phyloP scores from a whole-genome alignment of 2,797 vertebrate genomes.

The Pampus argenteus region DNA sequence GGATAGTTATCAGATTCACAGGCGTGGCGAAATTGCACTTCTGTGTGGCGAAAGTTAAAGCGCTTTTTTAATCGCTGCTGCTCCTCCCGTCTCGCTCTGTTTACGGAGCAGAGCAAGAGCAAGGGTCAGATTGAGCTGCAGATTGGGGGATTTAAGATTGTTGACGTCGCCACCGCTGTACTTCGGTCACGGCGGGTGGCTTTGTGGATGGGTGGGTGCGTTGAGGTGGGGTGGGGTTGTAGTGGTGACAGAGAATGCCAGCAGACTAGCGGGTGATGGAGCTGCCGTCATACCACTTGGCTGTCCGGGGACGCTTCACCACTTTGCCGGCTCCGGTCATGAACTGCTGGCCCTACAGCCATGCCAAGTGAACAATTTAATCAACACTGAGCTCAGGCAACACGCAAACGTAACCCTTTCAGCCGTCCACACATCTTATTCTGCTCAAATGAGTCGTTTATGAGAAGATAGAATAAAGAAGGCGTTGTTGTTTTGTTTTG shows the following conservation, averaged over 20 bases:
- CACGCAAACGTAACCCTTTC: constrained; percentile 58
- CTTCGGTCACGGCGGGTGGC: constrained; percentile 33
- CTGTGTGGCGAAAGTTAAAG: constrained; percentile 87
- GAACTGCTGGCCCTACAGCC: constrained; percentile 44
- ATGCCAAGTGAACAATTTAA: constrained; percentile 80
- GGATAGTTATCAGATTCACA: constrained; percentile 91
- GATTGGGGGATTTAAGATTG: constrained; percentile 68
- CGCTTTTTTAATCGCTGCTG: constrained; percentile 87
- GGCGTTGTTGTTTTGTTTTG: not conserved
- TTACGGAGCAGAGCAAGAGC: constrained; percentile 43
- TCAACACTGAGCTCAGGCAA: constrained; percentile 68
- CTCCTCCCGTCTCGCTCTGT: constrained; percentile 42
- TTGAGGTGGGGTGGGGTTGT: too few species aligned
- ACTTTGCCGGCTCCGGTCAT: constrained; percentile 71
- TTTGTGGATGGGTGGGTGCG: constrained; percentile 18
- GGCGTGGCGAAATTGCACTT: constrained; percentile 88
- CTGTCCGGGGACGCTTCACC: constrained; percentile 81
- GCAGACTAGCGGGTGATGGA: constrained; percentile 35
- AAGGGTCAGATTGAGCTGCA: constrained; percentile 61
- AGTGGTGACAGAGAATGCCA: constrained; percentile 27
- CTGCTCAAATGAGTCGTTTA: not conserved
- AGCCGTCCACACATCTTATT: constrained; percentile 14
- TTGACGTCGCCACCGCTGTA: constrained; percentile 34
- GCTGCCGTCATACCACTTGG: constrained; percentile 85
- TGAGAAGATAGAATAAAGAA: not conserved